Percentiles rank a stretch among this genome's conserved stretches.
Conservation (phyloP, 2,113 vertebrate genomes). For the Chloebia gouldiae region DNA sequence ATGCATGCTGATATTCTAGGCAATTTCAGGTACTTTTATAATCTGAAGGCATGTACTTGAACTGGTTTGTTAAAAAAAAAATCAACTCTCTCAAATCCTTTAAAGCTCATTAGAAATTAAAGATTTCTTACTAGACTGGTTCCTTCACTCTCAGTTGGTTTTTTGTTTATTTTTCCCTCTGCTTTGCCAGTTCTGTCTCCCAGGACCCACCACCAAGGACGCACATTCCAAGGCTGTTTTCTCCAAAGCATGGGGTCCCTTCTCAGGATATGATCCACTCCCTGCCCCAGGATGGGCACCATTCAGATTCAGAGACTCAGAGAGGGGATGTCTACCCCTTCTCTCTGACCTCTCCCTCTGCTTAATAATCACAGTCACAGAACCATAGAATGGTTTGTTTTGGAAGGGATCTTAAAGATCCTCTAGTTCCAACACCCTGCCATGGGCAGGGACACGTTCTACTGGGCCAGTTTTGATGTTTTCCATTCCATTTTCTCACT, state of each 20-base stretch:
- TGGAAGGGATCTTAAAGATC: background rate
- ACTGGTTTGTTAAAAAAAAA: conserved; percentile 80
- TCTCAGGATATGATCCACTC: accelerated
- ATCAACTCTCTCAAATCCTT: conserved; percentile 73
- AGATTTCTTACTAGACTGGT: conserved; percentile 77
- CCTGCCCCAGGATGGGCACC: accelerated
- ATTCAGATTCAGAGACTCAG: background rate
- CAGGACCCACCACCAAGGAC: background rate
- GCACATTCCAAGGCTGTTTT: background rate
- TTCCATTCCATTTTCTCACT: background rate
- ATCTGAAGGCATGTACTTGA: conserved; percentile 91
- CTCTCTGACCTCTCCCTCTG: background rate
- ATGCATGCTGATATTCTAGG: conserved; percentile 95
- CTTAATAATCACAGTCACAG: background rate
- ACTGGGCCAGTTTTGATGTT: background rate
- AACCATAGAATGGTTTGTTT: background rate
- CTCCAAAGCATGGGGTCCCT: accelerated
- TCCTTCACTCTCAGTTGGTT: conserved; percentile 30
- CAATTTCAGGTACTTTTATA: conserved; percentile 99
- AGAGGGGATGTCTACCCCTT: background rate
- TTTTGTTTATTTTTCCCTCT: background rate
- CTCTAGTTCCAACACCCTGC: background rate
- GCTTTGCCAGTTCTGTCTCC: background rate
- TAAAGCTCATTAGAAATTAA: conserved; percentile 79
- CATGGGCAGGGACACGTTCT: background rate